These are phyloP conservation scores for Manis crassicaudata DNA, from an alignment of 2,797 vertebrate species.

Conservation along the genomic window DNA sequence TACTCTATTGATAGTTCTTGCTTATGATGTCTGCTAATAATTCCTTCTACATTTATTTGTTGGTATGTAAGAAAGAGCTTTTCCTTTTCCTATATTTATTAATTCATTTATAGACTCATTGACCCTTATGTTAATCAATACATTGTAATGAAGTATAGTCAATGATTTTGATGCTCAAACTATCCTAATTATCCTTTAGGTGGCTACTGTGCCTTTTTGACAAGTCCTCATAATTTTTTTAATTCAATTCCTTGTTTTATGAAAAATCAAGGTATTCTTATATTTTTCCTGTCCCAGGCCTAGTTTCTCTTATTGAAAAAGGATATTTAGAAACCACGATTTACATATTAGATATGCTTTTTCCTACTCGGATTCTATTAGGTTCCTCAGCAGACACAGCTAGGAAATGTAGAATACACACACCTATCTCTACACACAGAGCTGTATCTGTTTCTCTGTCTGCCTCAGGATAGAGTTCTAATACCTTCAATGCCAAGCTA, in stretches of 20 bases:
- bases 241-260: neutral
- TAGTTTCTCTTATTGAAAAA: neutral
- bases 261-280: slow-evolving; percentile 24
- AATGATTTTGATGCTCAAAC: slow-evolving; percentile 31
- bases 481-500: neutral
- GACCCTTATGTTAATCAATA: slow-evolving; percentile 22
- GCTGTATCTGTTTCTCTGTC: neutral
- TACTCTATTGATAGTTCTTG: too few relatives aligned
- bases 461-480: neutral
- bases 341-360: neutral
- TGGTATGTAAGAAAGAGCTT: neutral
- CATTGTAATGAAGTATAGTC: neutral
- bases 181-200: neutral
- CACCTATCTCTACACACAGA: neutral
- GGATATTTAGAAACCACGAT: neutral
- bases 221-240: neutral
- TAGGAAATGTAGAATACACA: neutral
- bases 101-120: neutral
- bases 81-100: neutral
- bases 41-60: neutral
- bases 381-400: neutral
- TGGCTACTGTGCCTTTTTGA: neutral
- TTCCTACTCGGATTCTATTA: neutral
- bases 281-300: neutral
- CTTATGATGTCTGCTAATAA: neutral